phyloP scores from a whole-genome alignment of 2,888 invertebrate genomes.

The Tinea pellionella region DNA sequence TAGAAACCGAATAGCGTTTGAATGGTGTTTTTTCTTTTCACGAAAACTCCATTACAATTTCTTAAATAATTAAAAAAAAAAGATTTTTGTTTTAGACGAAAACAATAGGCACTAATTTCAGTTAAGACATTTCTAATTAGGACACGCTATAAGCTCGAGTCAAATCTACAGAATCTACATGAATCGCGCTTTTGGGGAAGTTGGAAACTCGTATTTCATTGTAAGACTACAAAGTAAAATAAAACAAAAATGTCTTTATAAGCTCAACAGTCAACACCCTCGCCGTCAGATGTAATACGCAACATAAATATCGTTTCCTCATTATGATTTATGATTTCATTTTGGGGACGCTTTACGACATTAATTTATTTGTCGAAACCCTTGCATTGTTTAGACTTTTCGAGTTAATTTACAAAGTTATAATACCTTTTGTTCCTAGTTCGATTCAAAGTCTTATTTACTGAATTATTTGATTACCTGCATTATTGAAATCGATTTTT shows the following conservation, averaged over 20 bases:
- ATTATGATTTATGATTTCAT: background rate
- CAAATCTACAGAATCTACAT: too few relatives aligned
- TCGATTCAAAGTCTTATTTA: background rate
- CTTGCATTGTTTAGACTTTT: background rate
- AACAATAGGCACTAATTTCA: background rate
- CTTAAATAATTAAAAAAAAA: background rate
- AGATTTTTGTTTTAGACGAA: background rate
- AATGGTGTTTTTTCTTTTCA: background rate
- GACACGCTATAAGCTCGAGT: too few relatives aligned
- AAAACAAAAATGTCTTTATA: background rate
- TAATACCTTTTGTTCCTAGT: background rate
- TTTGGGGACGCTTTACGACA: background rate
- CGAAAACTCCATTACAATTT: background rate
- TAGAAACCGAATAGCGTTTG: background rate
- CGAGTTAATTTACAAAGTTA: background rate
- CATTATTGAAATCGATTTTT: too few relatives aligned
- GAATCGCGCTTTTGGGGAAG: background rate
- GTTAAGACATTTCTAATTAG: too few relatives aligned
- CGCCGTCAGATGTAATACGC: background rate
- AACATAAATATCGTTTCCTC: background rate
- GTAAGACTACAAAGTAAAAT: background rate
- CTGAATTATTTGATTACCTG: too few relatives aligned
- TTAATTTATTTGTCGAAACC: background rate
- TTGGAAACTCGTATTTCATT: background rate
- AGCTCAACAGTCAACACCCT: background rate